phyloP scores from a whole-genome alignment of 2,888 invertebrate genomes.

The Hyalella azteca region DNA sequence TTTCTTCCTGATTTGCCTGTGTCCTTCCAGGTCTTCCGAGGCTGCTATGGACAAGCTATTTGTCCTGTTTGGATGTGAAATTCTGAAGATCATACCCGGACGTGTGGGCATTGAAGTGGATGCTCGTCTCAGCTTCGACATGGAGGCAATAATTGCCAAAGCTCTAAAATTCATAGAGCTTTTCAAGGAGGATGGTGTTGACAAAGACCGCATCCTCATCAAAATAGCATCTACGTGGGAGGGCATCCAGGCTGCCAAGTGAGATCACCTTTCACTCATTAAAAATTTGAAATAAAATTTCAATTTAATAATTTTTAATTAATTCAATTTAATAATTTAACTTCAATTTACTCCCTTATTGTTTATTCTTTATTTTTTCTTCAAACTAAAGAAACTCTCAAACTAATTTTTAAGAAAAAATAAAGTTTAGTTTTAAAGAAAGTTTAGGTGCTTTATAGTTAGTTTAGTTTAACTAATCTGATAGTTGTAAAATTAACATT shows the following conservation, averaged over 20 bases:
- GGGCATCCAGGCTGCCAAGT: constrained; percentile 97
- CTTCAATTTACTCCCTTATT: no score
- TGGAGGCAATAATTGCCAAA: constrained; percentile 82
- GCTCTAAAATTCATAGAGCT: constrained; percentile 85
- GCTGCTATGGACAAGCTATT: constrained; percentile 93
- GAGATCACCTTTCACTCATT: no score
- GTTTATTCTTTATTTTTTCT: no score
- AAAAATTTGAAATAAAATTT: constrained; percentile 8
- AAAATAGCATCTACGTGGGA: constrained; percentile 99
- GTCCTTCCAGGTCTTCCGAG: constrained; percentile 68
- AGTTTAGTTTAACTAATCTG: no score
- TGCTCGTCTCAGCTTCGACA: constrained; percentile 92
- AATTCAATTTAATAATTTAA: constrained; percentile 2
- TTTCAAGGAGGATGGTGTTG: constrained; percentile 87
- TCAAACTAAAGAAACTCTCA: no score
- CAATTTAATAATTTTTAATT: constrained; percentile 20
- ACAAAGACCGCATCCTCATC: constrained; percentile 91
- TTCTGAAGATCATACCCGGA: constrained; percentile 95
- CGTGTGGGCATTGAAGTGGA: constrained; percentile 96
- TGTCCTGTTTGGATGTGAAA: constrained; percentile 95
- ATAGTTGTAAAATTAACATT: no score
- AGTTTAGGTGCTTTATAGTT: no score
- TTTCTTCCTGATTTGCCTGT: no score
- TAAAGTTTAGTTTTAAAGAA: no score
- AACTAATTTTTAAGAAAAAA: no score